A percentile compares a stretch with the other conserved stretches of the same genome.
These are phyloP conservation scores for Onychorhynchus coronatus DNA, from an alignment of 2,113 vertebrate species.

Conservation along the genomic window DNA sequence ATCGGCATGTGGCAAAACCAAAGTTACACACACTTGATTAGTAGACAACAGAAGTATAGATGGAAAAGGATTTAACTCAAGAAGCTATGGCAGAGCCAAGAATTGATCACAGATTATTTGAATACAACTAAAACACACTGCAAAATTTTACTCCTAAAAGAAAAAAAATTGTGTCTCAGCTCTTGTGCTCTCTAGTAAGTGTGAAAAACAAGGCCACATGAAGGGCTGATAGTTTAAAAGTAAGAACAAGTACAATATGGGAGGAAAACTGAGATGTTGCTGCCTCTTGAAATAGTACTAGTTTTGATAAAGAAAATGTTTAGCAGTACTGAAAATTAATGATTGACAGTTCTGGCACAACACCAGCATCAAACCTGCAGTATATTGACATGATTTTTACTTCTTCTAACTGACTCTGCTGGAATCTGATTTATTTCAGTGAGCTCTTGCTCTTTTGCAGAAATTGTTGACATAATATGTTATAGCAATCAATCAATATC, in stretches of 20 bases:
- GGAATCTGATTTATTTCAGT: constrained; percentile 20
- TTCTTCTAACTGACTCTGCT: neutral
- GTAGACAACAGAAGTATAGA: neutral
- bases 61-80: neutral
- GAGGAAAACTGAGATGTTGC: neutral
- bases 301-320: neutral
- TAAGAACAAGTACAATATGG: neutral
- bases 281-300: neutral
- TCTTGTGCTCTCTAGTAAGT: neutral
- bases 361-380: neutral
- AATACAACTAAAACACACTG: neutral
- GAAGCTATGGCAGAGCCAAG: neutral
- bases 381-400: neutral
- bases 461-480: constrained; percentile 49
- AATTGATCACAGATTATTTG: neutral
- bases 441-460: neutral
- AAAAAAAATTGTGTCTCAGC: neutral
- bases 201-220: neutral
- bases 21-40: neutral
- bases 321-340: neutral
- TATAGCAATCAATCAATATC: constrained; percentile 47
- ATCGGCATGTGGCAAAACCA: neutral
- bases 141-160: neutral
- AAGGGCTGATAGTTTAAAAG: neutral
- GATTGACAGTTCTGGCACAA: neutral